Base-by-base conservation (phyloP, 2,888 invertebrate species). In the Aporophyla lueneburgensis region DNA sequence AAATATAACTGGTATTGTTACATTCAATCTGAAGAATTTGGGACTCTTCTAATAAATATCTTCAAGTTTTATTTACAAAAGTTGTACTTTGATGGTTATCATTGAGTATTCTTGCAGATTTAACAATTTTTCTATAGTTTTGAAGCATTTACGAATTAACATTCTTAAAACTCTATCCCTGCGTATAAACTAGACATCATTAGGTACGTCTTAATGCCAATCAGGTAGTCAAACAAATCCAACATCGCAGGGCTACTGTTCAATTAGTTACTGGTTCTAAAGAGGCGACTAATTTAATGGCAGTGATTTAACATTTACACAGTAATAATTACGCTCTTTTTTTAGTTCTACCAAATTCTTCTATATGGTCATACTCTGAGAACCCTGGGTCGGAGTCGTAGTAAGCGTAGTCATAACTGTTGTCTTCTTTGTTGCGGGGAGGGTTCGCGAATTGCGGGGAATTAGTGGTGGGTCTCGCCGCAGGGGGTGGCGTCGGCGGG, bases 371-470 rank as follows among this genome's bases (percentile, higher is more conserved):
- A 86, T 97, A 97, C 91, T 97, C 97, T 58, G 97, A 92, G 88
- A 97, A 97, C 61, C 97, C 97, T 21, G 96, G 95, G 69, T 97
- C 97, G 75, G 97, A 97, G 91, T 98, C 98, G 90, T 98, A 98
- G 91, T 98, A 98, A 7, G 98, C 98, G 90, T 98, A 98, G 92
- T 98, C 98, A 90, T 98, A 98, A 91, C 97, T 98, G 71, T 97
- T 97, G 88, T 98, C 97, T 89, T 98, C 97, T 83, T 97, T 97
- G 85, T 97, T 97, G 89, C 95, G 97, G 89, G 93, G 95, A 46
- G 94, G 95, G 56, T 94, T 94, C 51, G 93, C 91, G 63, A 92
- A 92, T 73, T 91, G 90, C 43, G 94, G 93, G 43, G 91, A 87
- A 46, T 89, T 91, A 27, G 92, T 89, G 40, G 93, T 88, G 14